Percentiles rank a stretch among this genome's conserved stretches.
phyloP scores from a whole-genome alignment of 2,797 vertebrate species.

The Varecia variegata region DNA sequence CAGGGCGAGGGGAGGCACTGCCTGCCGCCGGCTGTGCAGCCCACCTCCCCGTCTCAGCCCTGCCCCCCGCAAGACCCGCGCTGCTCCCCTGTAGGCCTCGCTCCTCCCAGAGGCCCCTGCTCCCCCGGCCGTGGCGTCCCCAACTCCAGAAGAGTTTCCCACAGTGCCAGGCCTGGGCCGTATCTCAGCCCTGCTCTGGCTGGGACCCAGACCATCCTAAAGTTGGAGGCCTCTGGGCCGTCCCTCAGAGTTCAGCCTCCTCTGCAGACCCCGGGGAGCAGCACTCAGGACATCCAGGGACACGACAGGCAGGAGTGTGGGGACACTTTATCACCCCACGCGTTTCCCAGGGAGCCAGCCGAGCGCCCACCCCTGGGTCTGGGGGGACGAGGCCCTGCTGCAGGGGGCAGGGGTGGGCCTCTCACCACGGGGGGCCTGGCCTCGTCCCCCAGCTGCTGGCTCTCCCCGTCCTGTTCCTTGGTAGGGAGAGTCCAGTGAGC shows the following conservation, averaged over 20 bases:
- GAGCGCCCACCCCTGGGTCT: not conserved
- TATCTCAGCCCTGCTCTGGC: not conserved
- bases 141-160: not conserved
- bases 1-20: no score
- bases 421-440: not conserved
- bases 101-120: not conserved
- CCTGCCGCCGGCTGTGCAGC: no score
- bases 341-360: not conserved
- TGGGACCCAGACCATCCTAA: not conserved
- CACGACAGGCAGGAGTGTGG: accelerated
- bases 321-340: not conserved
- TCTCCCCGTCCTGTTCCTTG: not conserved
- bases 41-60: no score
- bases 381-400: no score
- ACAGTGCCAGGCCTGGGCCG: not conserved
- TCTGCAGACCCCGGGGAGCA: not conserved
- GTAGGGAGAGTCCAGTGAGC: not conserved
- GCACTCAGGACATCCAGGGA: not conserved
- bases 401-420: no score
- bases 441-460: not conserved
- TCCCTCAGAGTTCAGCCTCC: not conserved
- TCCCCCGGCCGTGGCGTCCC: not conserved
- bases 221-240: no score
- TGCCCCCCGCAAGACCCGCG: no score
- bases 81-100: no score